These are phyloP conservation scores for Sinopyrophorus schimmeli DNA, from an alignment of 2,888 invertebrate genomes.

Conservation along the genomic window DNA sequence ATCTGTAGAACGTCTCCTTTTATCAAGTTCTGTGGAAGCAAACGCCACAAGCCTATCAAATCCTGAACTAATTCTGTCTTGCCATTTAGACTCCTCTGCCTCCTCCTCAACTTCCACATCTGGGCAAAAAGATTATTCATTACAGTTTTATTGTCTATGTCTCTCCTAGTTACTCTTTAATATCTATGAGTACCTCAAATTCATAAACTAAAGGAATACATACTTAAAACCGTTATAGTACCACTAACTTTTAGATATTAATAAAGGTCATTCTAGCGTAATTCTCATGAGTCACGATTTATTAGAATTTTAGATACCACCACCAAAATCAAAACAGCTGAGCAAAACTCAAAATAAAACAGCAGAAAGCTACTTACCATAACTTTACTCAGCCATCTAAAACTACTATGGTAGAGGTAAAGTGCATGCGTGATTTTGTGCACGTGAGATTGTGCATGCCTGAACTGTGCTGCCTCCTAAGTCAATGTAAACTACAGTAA, in stretches of 20 bases:
- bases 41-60: constrained; percentile 93
- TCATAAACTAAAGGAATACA: background rate
- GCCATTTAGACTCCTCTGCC: constrained; percentile 86
- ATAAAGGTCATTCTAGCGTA: background rate
- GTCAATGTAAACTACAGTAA: constrained; percentile 55
- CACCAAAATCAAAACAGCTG: constrained; percentile 36
- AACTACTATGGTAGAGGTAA: constrained; percentile 55
- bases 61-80: constrained; percentile 88
- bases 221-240: background rate
- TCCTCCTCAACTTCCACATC: constrained; percentile 67
- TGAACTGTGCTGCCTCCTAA: constrained; percentile 55
- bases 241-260: background rate
- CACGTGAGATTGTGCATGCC: constrained; percentile 54
- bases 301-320: constrained; percentile 23
- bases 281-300: constrained; percentile 4
- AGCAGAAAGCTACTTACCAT: constrained; percentile 56
- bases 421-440: constrained; percentile 55
- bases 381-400: constrained; percentile 52
- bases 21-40: constrained; percentile 88
- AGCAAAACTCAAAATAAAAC: constrained; percentile 48
- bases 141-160: background rate
- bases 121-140: constrained; percentile 45
- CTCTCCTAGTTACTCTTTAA: background rate
- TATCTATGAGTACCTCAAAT: background rate
- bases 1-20: constrained; percentile 81